phyloP scores from a whole-genome alignment of 2,888 invertebrate species.

The Ypsolopha sequella region DNA sequence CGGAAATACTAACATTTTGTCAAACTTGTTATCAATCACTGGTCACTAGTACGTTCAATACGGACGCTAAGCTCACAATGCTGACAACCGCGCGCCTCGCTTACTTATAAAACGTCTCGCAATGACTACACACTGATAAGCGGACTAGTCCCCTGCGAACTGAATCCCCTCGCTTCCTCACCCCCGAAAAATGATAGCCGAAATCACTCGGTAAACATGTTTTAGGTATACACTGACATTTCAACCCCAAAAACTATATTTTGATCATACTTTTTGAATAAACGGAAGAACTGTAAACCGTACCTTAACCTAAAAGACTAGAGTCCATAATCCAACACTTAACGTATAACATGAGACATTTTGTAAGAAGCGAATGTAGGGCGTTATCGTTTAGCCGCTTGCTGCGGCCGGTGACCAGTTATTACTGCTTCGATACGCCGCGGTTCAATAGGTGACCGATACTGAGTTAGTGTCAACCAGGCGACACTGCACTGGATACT shows the following conservation, averaged over 20 bases:
- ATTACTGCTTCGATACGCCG: conserved; percentile 68
- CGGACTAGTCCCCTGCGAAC: conserved; percentile 59
- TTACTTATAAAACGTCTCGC: conserved; percentile 62
- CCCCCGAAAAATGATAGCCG: not conserved
- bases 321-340: too few species aligned
- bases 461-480: conserved; percentile 36
- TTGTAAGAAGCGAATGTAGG: conserved; percentile 21
- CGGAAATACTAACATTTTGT: conserved; percentile 59
- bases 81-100: conserved; percentile 36
- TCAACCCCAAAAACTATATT: not conserved
- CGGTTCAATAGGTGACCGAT: conserved; percentile 74
- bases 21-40: conserved; percentile 12
- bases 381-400: conserved; percentile 59
- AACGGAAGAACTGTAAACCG: too few species aligned
- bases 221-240: not conserved
- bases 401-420: conserved; percentile 65
- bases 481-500: conserved; percentile 59
- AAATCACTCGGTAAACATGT: conserved; percentile 12
- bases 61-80: conserved; percentile 39
- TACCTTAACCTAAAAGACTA: too few species aligned
- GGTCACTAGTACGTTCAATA: too few species aligned
- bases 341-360: conserved; percentile 6
- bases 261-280: too few species aligned
- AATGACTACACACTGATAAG: conserved; percentile 58
- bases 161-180: not conserved